These are phyloP conservation scores for Phocoena sinus DNA, from an alignment of 2,113 vertebrate genomes.

Conservation along the genomic window DNA sequence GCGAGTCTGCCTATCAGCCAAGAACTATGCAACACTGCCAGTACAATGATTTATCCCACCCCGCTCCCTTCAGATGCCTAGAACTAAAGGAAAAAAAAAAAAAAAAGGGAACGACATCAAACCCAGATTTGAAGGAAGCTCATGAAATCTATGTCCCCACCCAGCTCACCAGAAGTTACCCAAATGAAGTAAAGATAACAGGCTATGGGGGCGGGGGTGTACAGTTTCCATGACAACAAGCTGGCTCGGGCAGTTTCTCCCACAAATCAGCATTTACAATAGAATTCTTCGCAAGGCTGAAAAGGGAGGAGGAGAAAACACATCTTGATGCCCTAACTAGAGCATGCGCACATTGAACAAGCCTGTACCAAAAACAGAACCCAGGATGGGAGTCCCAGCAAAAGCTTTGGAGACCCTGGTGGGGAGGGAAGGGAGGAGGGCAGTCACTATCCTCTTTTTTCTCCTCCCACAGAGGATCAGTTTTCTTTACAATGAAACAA, in stretches of 20 bases:
- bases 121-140: slow-evolving; percentile 17
- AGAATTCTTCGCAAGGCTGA: slow-evolving; percentile 75
- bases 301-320: slow-evolving; percentile 51
- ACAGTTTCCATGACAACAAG: slow-evolving; percentile 64
- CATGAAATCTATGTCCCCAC: slow-evolving; percentile 24
- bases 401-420: not conserved
- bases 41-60: not conserved
- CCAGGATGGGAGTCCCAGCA: not conserved
- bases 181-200: not conserved
- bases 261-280: slow-evolving; percentile 56
- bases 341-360: not conserved
- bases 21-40: not conserved
- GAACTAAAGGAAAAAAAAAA: not conserved
- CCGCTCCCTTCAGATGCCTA: not conserved
- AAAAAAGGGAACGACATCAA: too few relatives aligned
- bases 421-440: too few relatives aligned
- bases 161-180: slow-evolving; percentile 36
- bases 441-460: not conserved
- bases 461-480: not conserved
- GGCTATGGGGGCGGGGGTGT: slow-evolving; percentile 21
- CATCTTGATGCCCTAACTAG: not conserved
- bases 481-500: slow-evolving; percentile 35
- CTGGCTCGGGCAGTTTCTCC: slow-evolving; percentile 24
- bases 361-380: slow-evolving; percentile 20
- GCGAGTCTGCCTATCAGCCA: not conserved